These are phyloP conservation scores for Caenorhabditis wallacei DNA, from an alignment of 2,888 invertebrate species.

Conservation along the genomic window DNA sequence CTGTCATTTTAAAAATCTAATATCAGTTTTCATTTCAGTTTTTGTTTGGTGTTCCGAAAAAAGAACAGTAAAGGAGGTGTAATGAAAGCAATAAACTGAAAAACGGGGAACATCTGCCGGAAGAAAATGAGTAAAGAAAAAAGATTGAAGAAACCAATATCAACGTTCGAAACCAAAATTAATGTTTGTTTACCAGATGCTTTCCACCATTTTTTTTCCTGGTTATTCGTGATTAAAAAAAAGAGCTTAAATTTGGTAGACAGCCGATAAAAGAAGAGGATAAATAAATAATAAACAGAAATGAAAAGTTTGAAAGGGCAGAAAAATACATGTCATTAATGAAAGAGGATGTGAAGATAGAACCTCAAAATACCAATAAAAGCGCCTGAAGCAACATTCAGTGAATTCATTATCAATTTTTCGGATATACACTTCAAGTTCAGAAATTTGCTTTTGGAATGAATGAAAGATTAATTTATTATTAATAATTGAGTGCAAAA, in stretches of 20 bases:
- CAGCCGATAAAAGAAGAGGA: slow-evolving; percentile 1
- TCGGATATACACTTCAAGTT: slow-evolving; percentile 15
- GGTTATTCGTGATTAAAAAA: slow-evolving; percentile 10
- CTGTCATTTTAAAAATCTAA: too few relatives aligned
- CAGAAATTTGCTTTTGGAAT: slow-evolving; percentile 17
- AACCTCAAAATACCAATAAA: slow-evolving; percentile 20
- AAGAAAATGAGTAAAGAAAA: slow-evolving; percentile 48
- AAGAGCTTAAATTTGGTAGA: slow-evolving; percentile 4
- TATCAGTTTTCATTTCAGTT: too few relatives aligned
- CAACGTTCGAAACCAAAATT: slow-evolving; percentile 52
- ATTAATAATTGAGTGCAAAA: slow-evolving; percentile 40
- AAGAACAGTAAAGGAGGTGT: slow-evolving; percentile 33
- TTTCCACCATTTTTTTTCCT: slow-evolving; percentile 1
- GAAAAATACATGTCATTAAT: slow-evolving; percentile 30
- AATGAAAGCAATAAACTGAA: slow-evolving; percentile 32
- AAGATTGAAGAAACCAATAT: slow-evolving; percentile 31
- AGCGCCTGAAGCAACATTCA: slow-evolving; percentile 8
- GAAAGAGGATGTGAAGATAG: slow-evolving; percentile 24
- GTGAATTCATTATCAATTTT: neutral
- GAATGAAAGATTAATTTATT: slow-evolving; percentile 48
- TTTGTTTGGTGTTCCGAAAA: neutral
- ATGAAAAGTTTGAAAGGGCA: slow-evolving; percentile 17
- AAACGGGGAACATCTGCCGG: slow-evolving; percentile 46
- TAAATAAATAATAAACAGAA: neutral
- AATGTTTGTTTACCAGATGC: slow-evolving; percentile 63